These are phyloP conservation scores for Plutella xylostella DNA, from an alignment of 2,888 invertebrate genomes.

Conservation along the genomic window DNA sequence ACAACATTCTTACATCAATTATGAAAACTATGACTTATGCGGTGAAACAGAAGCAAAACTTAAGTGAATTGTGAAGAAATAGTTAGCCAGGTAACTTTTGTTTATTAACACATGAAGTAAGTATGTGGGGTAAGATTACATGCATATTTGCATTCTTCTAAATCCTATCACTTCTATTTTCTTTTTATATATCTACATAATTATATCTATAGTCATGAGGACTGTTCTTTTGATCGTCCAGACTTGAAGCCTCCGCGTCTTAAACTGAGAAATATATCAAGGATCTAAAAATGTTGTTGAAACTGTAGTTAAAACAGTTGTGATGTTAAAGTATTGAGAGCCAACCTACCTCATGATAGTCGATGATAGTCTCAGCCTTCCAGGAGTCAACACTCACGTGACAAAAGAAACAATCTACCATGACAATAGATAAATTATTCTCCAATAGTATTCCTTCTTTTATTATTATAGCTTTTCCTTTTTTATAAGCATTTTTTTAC, in stretches of 20 bases:
- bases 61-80: not conserved
- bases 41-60: not conserved
- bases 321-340: conserved; percentile 33
- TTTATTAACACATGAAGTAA: conserved; percentile 70
- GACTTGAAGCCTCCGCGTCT: conserved; percentile 54
- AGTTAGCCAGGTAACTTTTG: conserved; percentile 66
- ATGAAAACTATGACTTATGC: not conserved
- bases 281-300: no score
- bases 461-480: not conserved
- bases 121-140: conserved; percentile 42
- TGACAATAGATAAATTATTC: conserved; percentile 62
- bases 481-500: no score
- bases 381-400: conserved; percentile 60
- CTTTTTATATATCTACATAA: conserved; percentile 32
- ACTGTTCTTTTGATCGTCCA: conserved; percentile 55
- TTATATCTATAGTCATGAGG: conserved; percentile 60
- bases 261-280: conserved; percentile 44
- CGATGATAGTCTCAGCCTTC: conserved; percentile 55
- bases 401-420: conserved; percentile 69
- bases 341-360: conserved; percentile 66
- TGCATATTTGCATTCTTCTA: conserved; percentile 57
- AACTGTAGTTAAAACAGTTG: no score
- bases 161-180: conserved; percentile 38
- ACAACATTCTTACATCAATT: conserved; percentile 2
- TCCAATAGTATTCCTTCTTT: conserved; percentile 59